phyloP scores from a whole-genome alignment of 2,797 vertebrate genomes.

The Ptychobarbus kaznakovi region DNA sequence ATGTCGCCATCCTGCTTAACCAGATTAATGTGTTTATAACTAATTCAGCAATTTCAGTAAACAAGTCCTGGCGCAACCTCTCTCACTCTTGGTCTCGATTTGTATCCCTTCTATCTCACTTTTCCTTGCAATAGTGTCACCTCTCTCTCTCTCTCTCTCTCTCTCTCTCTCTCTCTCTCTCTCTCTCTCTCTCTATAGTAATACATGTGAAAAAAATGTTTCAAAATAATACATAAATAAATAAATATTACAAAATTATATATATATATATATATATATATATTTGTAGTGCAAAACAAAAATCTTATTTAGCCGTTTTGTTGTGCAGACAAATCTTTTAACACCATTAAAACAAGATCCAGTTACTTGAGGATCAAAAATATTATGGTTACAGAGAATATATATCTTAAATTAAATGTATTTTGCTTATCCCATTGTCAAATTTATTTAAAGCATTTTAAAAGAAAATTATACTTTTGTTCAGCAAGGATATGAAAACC shows the following conservation, averaged over 20 bases:
- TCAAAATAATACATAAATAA: neutral
- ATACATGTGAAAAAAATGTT: neutral
- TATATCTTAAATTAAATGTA: neutral
- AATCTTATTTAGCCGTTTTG: neutral
- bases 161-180: conserved; percentile 2
- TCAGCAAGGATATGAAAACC: neutral
- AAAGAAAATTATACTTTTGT: neutral
- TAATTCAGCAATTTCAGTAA: conserved; percentile 64
- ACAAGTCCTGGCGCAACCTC: conserved; percentile 54
- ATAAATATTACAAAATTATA: neutral
- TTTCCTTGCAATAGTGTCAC: conserved; percentile 24
- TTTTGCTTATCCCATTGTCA: neutral
- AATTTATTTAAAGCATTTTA: no score
- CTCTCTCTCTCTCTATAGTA: conserved; percentile 27
- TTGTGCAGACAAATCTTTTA: neutral
- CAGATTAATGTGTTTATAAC: conserved; percentile 64
- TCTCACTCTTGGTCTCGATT: conserved; percentile 22
- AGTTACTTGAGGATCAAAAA: neutral
- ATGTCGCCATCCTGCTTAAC: conserved; percentile 26
- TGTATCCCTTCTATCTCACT: conserved; percentile 30
- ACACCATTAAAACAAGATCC: neutral
- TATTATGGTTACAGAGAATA: neutral
- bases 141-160: conserved; percentile 15
- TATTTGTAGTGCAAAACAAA: neutral
- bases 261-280: neutral